Conservation (phyloP, 2,888 invertebrate genomes). For the Eumacrocentrus americanus region DNA sequence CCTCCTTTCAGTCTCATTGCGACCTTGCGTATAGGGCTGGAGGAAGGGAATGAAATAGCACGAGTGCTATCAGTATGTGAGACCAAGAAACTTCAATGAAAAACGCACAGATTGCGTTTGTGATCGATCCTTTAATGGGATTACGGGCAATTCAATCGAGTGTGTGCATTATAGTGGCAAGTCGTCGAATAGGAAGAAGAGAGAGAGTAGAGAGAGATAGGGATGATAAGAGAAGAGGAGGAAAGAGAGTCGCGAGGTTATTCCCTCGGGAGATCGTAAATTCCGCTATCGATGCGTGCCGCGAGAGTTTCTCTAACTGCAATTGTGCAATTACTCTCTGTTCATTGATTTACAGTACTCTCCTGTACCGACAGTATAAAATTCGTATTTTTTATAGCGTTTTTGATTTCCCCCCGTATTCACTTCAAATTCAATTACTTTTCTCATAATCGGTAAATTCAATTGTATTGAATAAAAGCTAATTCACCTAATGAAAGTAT, state of each 20-base stretch:
- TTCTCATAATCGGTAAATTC: neutral
- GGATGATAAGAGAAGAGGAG: neutral
- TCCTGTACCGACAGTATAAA: neutral
- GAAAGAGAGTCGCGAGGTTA: neutral
- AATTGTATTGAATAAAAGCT: neutral
- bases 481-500: neutral
- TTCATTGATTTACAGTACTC: constrained; percentile 6
- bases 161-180: neutral
- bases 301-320: constrained; percentile 1
- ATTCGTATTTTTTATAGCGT: neutral
- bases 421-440: neutral
- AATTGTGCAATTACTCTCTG: constrained; percentile 9
- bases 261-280: neutral
- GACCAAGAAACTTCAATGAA: too few relatives aligned
- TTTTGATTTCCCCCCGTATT: neutral
- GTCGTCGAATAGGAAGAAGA: neutral
- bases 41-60: too few relatives aligned
- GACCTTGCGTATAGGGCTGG: too few relatives aligned
- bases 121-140: too few relatives aligned
- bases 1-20: neutral
- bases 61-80: too few relatives aligned
- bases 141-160: constrained; percentile 1
- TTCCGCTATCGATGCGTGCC: neutral
- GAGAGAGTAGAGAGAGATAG: neutral
- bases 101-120: too few relatives aligned